Evolutionary conservation across 2,888 invertebrate species (phyloP).

Genomic region (Pharmacophagus antenor): DNA sequence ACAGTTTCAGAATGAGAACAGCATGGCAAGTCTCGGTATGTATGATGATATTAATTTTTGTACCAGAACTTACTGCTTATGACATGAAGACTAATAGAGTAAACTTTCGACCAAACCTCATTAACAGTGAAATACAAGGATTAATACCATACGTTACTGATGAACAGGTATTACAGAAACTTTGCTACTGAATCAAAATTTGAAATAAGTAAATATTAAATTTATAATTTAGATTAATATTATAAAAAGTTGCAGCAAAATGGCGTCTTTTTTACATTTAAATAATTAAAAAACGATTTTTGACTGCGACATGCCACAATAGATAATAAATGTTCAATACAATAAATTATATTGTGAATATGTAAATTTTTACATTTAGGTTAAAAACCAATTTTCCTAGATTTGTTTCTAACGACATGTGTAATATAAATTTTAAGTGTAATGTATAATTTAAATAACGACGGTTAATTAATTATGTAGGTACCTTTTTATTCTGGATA

Average conservation of each 20-base stretch:
- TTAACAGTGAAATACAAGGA: conserved; percentile 9
- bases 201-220: background rate
- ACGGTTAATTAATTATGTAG: too few relatives aligned
- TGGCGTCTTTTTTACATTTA: too few relatives aligned
- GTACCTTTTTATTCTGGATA: background rate
- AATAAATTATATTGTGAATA: too few relatives aligned
- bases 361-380: too few relatives aligned
- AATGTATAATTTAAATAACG: too few relatives aligned
- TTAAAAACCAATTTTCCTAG: background rate
- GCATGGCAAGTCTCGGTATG: conserved; percentile 17
- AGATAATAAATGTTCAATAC: too few relatives aligned
- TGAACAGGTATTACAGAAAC: conserved; percentile 14
- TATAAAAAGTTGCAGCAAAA: background rate
- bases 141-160: conserved; percentile 15
- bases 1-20: conserved; percentile 30
- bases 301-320: too few relatives aligned
- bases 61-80: conserved; percentile 18
- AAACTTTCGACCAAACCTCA: conserved; percentile 9
- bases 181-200: background rate
- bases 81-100: conserved; percentile 14
- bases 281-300: too few relatives aligned
- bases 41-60: conserved; percentile 14
- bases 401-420: too few relatives aligned
- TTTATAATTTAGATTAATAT: background rate
- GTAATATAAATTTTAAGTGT: too few relatives aligned